Evolutionary conservation across 2,888 invertebrate genomes (phyloP), one percentile per base, ranked within the genome.

Genomic region (Zygaena filipendulae): DNA sequence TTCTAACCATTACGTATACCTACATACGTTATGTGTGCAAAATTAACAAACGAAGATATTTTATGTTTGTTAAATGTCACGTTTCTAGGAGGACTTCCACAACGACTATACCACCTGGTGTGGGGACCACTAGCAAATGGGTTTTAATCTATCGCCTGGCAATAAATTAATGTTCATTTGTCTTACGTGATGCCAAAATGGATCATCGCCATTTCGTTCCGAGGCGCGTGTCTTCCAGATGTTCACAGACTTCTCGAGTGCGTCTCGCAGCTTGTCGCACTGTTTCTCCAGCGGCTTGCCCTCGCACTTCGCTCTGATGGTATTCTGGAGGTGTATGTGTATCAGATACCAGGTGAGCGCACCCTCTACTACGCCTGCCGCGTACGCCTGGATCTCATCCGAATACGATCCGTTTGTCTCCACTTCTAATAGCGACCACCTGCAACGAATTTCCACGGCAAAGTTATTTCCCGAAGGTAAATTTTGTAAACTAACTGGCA

Each of bases 331-430:
- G 52, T 91, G 90, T 48, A 87, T 85, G 57, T 88, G 86, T 42
- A 95, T 91, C 31, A 91, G 79, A 36, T 87, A 87, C 86, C 88
- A 88, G 6, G 94, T 92, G 3, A 93, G 62, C 11, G 87, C 86
- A 0, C 93, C 95, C 62, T 95, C 95, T 0, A 91, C 82, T 21
- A 91, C 81, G 3, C 95, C 95, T 2, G 95, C 94, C 2, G 91
- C 88, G 59, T 88, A 92, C 0, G 93, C 92, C 71, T 95, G 95
- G 22, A 90, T 83, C 45, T 84, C 84, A 58, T 94, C 93, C 1
- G 87, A 84, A 60, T 87, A 90, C 3, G 82, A 79, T 12, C 82
- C 75, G 42, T 88, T 86, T 1, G 92, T 91, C 68, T 90, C 87
- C 23, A 94, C 84, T 71, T 92, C 91, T 33, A 94, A 70, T 42